These are phyloP conservation scores for Temnothorax curvispinosus DNA, from an alignment of 1,140 invertebrate species.

Conservation along the genomic window DNA sequence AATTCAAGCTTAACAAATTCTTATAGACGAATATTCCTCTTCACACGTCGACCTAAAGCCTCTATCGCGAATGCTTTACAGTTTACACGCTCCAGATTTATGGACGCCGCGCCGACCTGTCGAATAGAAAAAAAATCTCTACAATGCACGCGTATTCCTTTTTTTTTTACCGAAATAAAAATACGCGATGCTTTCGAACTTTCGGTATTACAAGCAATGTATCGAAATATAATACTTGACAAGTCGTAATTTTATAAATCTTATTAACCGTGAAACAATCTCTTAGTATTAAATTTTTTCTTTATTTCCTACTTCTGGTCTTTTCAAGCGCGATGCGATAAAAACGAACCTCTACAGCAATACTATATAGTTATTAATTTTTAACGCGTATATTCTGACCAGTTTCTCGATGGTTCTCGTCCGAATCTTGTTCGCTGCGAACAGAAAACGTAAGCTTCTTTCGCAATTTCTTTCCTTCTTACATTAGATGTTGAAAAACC, in stretches of 20 bases:
- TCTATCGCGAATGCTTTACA: slow-evolving; percentile 16
- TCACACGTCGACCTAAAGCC: background rate
- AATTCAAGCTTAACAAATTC: slow-evolving; percentile 46
- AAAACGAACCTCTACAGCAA: background rate
- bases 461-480: background rate
- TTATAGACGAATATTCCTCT: slow-evolving; percentile 31
- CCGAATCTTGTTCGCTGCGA: background rate
- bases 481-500: slow-evolving; percentile 9
- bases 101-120: slow-evolving; percentile 21
- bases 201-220: slow-evolving; percentile 12
- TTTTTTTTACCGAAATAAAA: slow-evolving; percentile 18
- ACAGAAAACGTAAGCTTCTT: slow-evolving; percentile 12
- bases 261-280: background rate
- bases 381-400: background rate
- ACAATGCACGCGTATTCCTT: background rate
- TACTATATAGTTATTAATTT: slow-evolving; percentile 16
- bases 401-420: background rate
- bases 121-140: background rate
- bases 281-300: background rate
- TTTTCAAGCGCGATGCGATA: slow-evolving; percentile 1
- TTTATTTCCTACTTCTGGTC: background rate
- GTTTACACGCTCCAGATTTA: slow-evolving; percentile 45
- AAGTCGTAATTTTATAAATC: background rate
- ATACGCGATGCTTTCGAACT: background rate
- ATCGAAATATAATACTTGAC: background rate